phyloP scores from a whole-genome alignment of 2,888 invertebrate genomes.

The Bunonema sp. region DNA sequence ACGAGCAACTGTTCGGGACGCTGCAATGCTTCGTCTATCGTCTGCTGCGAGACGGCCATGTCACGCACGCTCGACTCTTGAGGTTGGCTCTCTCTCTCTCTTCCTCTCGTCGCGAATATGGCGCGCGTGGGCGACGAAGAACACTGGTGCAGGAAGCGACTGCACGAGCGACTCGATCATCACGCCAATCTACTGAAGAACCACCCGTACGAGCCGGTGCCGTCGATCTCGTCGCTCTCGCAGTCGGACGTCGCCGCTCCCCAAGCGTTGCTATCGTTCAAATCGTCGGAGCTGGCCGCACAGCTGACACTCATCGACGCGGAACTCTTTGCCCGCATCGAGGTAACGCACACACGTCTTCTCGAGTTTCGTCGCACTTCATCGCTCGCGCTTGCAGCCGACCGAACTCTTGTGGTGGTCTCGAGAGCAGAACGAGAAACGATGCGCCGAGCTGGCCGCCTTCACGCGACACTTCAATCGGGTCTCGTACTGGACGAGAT shows the following conservation, averaged over 20 bases:
- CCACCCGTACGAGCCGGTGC: no score
- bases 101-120: no score
- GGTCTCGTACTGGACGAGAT: slow-evolving; percentile 59
- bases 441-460: slow-evolving; percentile 81
- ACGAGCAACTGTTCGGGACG: slow-evolving; percentile 15
- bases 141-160: no score
- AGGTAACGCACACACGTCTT: slow-evolving; percentile 47
- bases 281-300: slow-evolving; percentile 82
- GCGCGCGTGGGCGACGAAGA: neutral
- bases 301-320: slow-evolving; percentile 94
- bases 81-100: no score
- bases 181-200: no score
- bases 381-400: slow-evolving; percentile 50
- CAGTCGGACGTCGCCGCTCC: no score
- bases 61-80: slow-evolving; percentile 60
- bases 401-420: slow-evolving; percentile 94
- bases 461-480: slow-evolving; percentile 93
- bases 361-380: neutral
- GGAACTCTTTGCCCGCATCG: slow-evolving; percentile 81
- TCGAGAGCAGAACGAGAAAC: slow-evolving; percentile 86
- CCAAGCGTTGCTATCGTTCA: slow-evolving; percentile 80
- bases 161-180: no score
- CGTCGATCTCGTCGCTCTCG: no score
- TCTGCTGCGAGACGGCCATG: slow-evolving; percentile 74
- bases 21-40: slow-evolving; percentile 83